These are phyloP conservation scores for Chelon auratus DNA, from an alignment of 2,797 vertebrate genomes.

Conservation along the genomic window DNA sequence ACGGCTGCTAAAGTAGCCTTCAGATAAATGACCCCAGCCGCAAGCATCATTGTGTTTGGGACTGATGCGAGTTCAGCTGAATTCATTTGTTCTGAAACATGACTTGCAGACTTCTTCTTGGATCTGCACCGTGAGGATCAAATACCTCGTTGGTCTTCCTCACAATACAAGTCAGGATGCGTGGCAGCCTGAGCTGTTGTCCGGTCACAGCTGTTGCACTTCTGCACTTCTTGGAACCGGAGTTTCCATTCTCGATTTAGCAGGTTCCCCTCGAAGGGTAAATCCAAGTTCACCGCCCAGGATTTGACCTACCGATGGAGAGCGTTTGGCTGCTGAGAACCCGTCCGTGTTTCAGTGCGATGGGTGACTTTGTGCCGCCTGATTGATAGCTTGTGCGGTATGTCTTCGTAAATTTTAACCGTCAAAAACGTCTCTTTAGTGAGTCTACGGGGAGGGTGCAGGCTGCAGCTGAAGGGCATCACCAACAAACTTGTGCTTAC, in stretches of 20 bases:
- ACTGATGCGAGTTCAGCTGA: neutral
- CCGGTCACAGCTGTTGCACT: slow-evolving; percentile 20
- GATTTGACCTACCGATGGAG: slow-evolving; percentile 5
- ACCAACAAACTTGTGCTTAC: slow-evolving; percentile 4
- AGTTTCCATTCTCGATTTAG: slow-evolving; percentile 17
- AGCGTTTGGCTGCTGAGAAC: neutral
- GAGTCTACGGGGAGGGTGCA: neutral
- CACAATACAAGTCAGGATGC: slow-evolving; percentile 8
- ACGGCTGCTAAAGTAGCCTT: neutral
- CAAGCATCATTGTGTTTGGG: too few species aligned
- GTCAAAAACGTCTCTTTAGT: neutral
- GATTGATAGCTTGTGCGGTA: neutral
- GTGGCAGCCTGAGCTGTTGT: slow-evolving; percentile 1
- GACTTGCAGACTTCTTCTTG: neutral
- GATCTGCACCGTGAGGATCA: neutral
- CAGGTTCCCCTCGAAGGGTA: slow-evolving; percentile 12
- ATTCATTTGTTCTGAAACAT: neutral
- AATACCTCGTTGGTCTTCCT: slow-evolving; percentile 3
- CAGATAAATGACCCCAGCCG: neutral
- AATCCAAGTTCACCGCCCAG: slow-evolving; percentile 6
- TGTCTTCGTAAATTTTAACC: neutral
- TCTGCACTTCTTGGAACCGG: neutral
- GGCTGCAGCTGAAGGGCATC: slow-evolving; percentile 9
- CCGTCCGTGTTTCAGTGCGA: neutral
- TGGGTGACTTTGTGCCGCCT: neutral